A percentile compares a stretch with the other conserved stretches of the same genome.
Conservation (phyloP, 2,888 invertebrate species). For the Bombylius major region DNA sequence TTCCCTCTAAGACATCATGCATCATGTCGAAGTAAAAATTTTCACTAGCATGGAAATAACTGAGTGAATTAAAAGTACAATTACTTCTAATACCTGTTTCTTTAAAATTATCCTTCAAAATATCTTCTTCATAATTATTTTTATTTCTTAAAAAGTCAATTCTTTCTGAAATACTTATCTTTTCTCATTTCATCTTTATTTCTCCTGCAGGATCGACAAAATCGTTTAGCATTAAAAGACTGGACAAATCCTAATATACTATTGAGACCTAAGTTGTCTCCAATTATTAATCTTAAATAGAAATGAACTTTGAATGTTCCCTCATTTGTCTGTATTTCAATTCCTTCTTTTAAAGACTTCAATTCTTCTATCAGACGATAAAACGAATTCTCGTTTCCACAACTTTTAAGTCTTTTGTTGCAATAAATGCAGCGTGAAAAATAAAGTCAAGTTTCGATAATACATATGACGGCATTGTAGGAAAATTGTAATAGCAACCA, state of each 20-base stretch:
- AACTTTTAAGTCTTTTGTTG: conserved; percentile 11
- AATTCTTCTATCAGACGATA: conserved; percentile 13
- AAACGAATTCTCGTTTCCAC: conserved; percentile 13
- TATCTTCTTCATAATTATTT: conserved; percentile 9
- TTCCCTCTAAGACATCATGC: conserved; percentile 13
- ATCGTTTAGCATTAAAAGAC: conserved; percentile 11
- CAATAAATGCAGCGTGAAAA: conserved; percentile 14
- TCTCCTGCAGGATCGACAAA: conserved; percentile 11
- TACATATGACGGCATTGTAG: conserved; percentile 15
- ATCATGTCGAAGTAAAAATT: conserved; percentile 10
- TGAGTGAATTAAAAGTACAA: conserved; percentile 5
- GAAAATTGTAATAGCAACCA: no score
- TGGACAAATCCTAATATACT: conserved; percentile 13
- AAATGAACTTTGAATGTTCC: conserved; percentile 14
- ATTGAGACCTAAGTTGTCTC: conserved; percentile 18
- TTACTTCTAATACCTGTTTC: conserved; percentile 9
- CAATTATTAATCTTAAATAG: conserved; percentile 15
- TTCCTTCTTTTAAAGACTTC: conserved; percentile 13
- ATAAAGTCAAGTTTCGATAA: conserved; percentile 14
- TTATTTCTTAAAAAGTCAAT: conserved; percentile 1
- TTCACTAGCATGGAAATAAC: conserved; percentile 10
- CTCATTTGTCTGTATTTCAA: conserved; percentile 4
- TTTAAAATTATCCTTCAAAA: conserved; percentile 6
- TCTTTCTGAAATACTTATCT: conserved; percentile 6
- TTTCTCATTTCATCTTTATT: conserved; percentile 5